Percentiles rank a stretch among this genome's conserved stretches.
These are phyloP conservation scores for Epinotia bilunana DNA, from an alignment of 2,888 invertebrate species.

Conservation along the genomic window DNA sequence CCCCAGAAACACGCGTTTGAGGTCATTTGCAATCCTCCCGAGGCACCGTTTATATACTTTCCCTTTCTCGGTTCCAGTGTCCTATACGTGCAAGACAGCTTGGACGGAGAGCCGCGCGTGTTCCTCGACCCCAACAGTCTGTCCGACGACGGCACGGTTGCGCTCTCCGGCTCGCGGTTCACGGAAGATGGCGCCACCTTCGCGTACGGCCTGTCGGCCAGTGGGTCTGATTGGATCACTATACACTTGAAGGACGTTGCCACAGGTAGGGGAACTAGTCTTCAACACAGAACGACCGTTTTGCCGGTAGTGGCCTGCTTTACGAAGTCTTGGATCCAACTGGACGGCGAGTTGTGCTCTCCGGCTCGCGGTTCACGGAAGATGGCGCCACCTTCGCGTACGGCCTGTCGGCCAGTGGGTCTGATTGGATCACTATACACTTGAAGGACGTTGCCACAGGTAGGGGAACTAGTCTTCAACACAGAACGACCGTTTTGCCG, in stretches of 20 bases:
- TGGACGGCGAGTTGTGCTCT: too few relatives aligned
- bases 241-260: slow-evolving; percentile 89
- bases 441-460: slow-evolving; percentile 83
- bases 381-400: slow-evolving; percentile 82
- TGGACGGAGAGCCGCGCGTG: slow-evolving; percentile 90
- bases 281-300: too few relatives aligned
- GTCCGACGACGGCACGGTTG: slow-evolving; percentile 95
- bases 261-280: too few relatives aligned
- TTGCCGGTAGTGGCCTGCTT: too few relatives aligned
- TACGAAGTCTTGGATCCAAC: too few relatives aligned
- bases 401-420: slow-evolving; percentile 95
- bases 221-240: slow-evolving; percentile 92
- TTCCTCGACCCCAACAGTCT: slow-evolving; percentile 98
- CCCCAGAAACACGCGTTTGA: too few relatives aligned
- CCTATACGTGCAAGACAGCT: slow-evolving; percentile 92
- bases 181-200: slow-evolving; percentile 95
- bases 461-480: too few relatives aligned
- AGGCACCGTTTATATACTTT: too few relatives aligned
- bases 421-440: slow-evolving; percentile 91
- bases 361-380: too few relatives aligned
- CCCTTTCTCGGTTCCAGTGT: slow-evolving; percentile 85
- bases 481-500: too few relatives aligned
- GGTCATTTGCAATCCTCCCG: too few relatives aligned
- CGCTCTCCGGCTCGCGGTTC: slow-evolving; percentile 90
- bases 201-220: slow-evolving; percentile 96